Base-by-base conservation (phyloP, 2,113 vertebrate genomes). In the Kobus ellipsiprymnus region DNA sequence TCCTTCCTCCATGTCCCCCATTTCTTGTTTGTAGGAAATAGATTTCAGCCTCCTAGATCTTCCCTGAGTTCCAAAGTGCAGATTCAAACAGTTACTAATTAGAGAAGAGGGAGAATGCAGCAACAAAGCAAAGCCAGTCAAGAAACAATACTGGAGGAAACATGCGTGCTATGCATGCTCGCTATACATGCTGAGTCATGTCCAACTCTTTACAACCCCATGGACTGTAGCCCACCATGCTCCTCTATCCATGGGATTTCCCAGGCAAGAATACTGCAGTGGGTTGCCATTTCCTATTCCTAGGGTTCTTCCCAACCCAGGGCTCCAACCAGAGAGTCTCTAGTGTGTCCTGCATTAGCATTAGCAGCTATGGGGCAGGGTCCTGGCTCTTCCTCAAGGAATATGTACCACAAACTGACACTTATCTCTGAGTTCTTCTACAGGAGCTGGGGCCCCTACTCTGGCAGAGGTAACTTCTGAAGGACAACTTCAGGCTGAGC, bases 111-210 rank as follows among this genome's bases (percentile, higher is more conserved):
- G 33, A 2, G 7, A 5, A 55, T 5, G 19, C 21, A 25, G 50
- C n/a, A 54, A 55, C 4, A 55, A 55, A 55, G 2, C 33, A 55
- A 36, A 83, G 50, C 3, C 33, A 36, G 12, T 54, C 81, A 36
- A 25, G 50, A 36, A 55, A 36, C 33, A 27, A 55, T 7, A 36
- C 12, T 55, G 7, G 21, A 44, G 21, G 3, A 1, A 74, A 36
- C 0, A 2, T 71, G 7, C 0, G 0, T 64, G 30, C 62, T 64
- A 15, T 17, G 36, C 6, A 25, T 44, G 71, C 12, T 40, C 0
- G 0, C 36, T 44, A 12, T 25, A 14, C 21, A 6, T 74, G 71
- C 36, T 25, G 21, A 40, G 21, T 44, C 14, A 44, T 2, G 11
- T 25, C 36, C 36, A 25, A 13, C 71, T 74, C 36, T 74, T 74